A percentile compares a stretch with the other conserved stretches of the same genome.
phyloP scores from a whole-genome alignment of 2,797 vertebrate species.

The Nyctalus aviator region DNA sequence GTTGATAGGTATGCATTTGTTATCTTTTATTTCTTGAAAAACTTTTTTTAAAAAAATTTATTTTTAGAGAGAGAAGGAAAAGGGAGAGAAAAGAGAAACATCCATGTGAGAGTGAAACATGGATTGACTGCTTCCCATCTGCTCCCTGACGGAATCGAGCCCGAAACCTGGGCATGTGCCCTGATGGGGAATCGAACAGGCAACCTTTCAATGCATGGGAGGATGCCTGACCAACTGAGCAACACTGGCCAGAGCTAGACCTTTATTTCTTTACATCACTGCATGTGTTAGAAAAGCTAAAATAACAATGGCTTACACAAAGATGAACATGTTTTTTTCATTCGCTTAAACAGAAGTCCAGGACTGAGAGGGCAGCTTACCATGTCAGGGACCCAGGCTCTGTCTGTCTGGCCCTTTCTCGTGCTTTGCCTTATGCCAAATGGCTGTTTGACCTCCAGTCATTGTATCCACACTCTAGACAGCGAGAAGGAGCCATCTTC shows the following conservation, averaged over 20 bases:
- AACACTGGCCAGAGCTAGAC: neutral
- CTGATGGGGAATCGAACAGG: too few species aligned
- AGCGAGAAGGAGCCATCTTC: neutral
- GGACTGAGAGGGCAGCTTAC: neutral
- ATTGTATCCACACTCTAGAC: neutral
- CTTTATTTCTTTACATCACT: neutral
- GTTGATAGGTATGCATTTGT: neutral
- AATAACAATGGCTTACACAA: neutral
- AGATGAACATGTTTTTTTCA: neutral
- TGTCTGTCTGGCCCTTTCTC: neutral
- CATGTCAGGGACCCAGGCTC: neutral
- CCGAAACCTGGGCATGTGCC: too few species aligned
- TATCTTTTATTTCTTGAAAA: neutral
- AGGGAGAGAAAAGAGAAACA: too few species aligned
- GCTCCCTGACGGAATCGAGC: too few species aligned
- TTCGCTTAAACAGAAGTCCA: neutral
- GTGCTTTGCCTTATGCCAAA: neutral
- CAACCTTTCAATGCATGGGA: too few species aligned
- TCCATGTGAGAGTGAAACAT: too few species aligned
- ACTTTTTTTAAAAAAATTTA: too few species aligned
- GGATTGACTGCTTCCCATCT: too few species aligned
- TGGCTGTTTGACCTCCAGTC: neutral
- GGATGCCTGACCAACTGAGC: too few species aligned
- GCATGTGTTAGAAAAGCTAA: slow-evolving; percentile 3
- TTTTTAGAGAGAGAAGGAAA: too few species aligned